Base-by-base conservation (phyloP, 2,113 vertebrate species). In the Pseudopipra pipra region DNA sequence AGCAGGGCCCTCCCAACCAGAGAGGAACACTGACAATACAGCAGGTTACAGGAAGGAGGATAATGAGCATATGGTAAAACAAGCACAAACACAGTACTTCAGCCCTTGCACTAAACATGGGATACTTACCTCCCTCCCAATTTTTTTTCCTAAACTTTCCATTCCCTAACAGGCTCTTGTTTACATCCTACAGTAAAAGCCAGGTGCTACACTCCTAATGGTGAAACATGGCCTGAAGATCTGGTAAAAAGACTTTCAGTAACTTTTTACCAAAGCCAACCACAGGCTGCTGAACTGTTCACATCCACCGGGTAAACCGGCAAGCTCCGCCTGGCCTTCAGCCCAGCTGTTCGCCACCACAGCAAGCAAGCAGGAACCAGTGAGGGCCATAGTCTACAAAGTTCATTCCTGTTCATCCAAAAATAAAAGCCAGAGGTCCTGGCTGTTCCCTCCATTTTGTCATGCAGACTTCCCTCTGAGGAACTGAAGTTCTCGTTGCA, bases 341-440 rank as follows among this genome's bases (percentile, higher is more conserved):
- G 73, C 56, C 62, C 5, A 0, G 39, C 55, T 13, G 18, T 6
- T 49, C 70, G 47, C 39, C 58, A 52, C 59, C 89, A 58, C 61
- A 67, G 63, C 39, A 51, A 56, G 37, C 30, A 39, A 73, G 46
- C 0, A 68, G 59, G n/a, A 55, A 62, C 67, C 22, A 43, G 49
- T 2, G 13, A 52, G 3, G 21, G 62, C 19, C 0, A 0, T 8
- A 59, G 12, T 1, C 9, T 59, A 27, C 25, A 31, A n/a, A 79
- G 31, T 39, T 52, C 2, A 2, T 15, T 81, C 49, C 52, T 2
- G 0, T 62, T 80, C 25, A 54, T 80, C 28, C 47, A 61, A 78
- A 84, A 76, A 25, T 19, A 46, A 35, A 59, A 52, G 18, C 31
- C 8, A 13, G 18, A 81, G 43, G 39, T 74, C 31, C 74, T 55